These are phyloP conservation scores for Dipodomys stephensi DNA, from an alignment of 2,113 vertebrate species.

Conservation along the genomic window DNA sequence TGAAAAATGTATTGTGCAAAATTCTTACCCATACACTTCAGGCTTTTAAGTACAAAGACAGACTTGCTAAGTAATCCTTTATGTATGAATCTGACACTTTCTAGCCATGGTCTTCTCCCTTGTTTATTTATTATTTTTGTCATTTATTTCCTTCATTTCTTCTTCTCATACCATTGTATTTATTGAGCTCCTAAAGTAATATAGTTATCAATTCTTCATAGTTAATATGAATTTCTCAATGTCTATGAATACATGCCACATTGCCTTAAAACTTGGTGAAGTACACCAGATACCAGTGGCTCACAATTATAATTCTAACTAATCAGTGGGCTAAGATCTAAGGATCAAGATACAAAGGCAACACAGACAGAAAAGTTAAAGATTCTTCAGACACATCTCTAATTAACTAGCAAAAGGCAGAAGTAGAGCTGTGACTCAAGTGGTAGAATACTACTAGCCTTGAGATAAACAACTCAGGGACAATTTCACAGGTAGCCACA, in stretches of 20 bases:
- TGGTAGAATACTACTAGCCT: too few relatives aligned
- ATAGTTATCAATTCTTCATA: background rate
- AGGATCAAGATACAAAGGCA: too few relatives aligned
- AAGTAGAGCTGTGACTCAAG: too few relatives aligned
- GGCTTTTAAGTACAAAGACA: background rate
- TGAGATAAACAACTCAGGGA: too few relatives aligned
- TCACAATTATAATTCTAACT: too few relatives aligned
- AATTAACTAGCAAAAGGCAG: too few relatives aligned
- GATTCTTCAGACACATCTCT: too few relatives aligned
- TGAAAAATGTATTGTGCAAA: background rate
- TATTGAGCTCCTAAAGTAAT: background rate
- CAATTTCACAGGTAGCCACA: too few relatives aligned
- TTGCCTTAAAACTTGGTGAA: background rate
- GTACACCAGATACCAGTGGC: too few relatives aligned
- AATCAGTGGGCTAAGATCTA: too few relatives aligned
- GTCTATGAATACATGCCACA: background rate
- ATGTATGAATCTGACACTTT: background rate
- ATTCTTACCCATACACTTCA: background rate
- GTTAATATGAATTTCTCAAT: background rate
- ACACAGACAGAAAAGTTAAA: too few relatives aligned
- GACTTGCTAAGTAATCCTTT: background rate
- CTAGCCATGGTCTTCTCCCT: background rate
- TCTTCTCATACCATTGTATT: background rate
- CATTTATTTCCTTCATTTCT: background rate
- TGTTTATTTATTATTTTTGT: background rate